These are phyloP conservation scores for Chouioia cunea DNA, from an alignment of 2,888 invertebrate species.

Conservation along the genomic window DNA sequence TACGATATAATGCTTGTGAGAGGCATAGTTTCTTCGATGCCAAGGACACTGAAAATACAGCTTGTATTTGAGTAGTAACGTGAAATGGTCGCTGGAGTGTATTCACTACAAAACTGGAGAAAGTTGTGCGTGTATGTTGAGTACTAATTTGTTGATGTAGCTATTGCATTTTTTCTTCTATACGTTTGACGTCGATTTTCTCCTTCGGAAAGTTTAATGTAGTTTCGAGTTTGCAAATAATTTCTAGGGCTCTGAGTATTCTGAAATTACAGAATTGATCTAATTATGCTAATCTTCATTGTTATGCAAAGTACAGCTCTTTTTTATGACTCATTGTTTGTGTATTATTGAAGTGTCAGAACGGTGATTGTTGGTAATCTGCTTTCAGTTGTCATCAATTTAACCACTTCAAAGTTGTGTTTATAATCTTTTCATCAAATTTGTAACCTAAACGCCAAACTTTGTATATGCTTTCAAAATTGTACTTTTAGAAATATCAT, in stretches of 20 bases:
- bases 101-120: neutral
- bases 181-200: neutral
- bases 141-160: slow-evolving; percentile 7
- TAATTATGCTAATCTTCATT: neutral
- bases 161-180: slow-evolving; percentile 6
- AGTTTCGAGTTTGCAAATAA: neutral
- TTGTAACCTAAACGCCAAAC: slow-evolving; percentile 5
- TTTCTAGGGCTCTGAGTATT: neutral
- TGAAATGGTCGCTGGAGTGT: neutral
- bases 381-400: slow-evolving; percentile 8
- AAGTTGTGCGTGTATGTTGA: slow-evolving; percentile 4
- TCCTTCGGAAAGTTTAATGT: neutral
- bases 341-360: neutral
- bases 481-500: too few species aligned
- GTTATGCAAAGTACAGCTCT: slow-evolving; percentile 2
- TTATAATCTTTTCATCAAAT: slow-evolving; percentile 5
- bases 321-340: slow-evolving; percentile 3
- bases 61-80: neutral
- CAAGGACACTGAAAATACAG: neutral
- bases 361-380: neutral
- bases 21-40: neutral
- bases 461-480: too few species aligned
- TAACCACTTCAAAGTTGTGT: slow-evolving; percentile 18
- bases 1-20: neutral
- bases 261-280: too few species aligned